Evolutionary conservation across 2,888 invertebrate genomes (phyloP).

Genomic region (Cylindroiulus punctatus): DNA sequence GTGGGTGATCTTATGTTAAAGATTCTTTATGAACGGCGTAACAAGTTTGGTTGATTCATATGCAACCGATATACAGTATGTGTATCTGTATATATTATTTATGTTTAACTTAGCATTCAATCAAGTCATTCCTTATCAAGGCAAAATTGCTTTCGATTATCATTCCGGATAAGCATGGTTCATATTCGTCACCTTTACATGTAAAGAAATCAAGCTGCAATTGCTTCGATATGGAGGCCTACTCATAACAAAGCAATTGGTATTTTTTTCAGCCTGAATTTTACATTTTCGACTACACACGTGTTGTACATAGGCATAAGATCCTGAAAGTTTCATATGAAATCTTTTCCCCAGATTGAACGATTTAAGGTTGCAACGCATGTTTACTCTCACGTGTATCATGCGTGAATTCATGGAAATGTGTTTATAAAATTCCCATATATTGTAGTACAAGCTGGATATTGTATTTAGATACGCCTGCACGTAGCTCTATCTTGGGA

Average conservation of each 20-base stretch:
- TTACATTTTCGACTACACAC: not conserved
- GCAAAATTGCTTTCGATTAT: no score
- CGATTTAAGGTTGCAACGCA: slow-evolving; percentile 32
- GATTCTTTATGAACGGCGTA: no score
- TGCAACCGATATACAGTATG: no score
- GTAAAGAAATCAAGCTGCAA: not conserved
- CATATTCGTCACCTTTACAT: not conserved
- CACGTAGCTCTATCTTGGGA: not conserved
- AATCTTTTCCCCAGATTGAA: slow-evolving; percentile 32
- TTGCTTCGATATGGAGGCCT: not conserved
- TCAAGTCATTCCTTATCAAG: no score
- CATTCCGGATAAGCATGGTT: not conserved
- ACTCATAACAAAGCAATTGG: not conserved
- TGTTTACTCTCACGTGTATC: slow-evolving; percentile 26
- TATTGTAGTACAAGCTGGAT: not conserved
- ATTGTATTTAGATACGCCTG: not conserved
- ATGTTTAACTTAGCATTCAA: no score
- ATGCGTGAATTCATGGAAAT: slow-evolving; percentile 32
- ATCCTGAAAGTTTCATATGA: slow-evolving; percentile 24
- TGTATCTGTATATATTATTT: no score
- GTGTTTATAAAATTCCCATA: slow-evolving; percentile 32
- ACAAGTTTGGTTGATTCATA: no score
- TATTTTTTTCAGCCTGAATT: not conserved
- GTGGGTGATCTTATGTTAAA: no score
- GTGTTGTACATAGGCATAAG: not conserved